phyloP scores from a whole-genome alignment of 2,113 vertebrate genomes.

The Zosterops japonicus region DNA sequence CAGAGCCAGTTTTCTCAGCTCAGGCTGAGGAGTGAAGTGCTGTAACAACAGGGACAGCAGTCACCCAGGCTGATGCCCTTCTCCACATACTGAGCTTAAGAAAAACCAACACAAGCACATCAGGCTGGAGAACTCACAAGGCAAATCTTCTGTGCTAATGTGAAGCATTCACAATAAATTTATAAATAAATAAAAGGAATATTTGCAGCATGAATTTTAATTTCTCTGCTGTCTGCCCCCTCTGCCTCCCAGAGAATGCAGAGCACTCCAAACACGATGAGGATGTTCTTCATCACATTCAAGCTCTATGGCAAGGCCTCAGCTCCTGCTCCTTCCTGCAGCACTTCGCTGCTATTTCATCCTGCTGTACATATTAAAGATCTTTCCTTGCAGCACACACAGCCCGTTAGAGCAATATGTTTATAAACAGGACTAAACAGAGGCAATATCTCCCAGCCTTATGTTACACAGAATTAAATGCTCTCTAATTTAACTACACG shows the following conservation, averaged over 20 bases:
- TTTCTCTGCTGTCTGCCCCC: background rate
- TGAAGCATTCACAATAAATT: background rate
- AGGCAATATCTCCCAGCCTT: background rate
- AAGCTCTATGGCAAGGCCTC: background rate
- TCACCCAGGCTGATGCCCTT: slow-evolving; percentile 24
- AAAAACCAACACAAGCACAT: background rate
- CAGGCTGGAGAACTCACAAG: background rate
- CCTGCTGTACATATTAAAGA: background rate
- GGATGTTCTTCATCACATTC: background rate
- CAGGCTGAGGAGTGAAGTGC: background rate
- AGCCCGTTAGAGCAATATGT: background rate
- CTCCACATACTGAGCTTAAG: background rate
- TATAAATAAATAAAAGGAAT: background rate
- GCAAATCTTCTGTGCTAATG: background rate
- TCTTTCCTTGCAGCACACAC: background rate
- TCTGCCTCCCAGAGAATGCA: background rate
- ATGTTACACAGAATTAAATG: background rate
- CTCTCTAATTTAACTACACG: background rate
- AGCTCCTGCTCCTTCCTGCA: background rate
- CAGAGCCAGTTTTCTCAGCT: background rate
- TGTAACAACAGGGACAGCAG: background rate
- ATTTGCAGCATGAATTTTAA: background rate
- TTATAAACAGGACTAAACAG: background rate
- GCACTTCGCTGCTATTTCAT: background rate
- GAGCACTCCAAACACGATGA: fast-evolving